Conservation (phyloP, 23 tunicate genomes). For the Trididemnum miniatum region DNA sequence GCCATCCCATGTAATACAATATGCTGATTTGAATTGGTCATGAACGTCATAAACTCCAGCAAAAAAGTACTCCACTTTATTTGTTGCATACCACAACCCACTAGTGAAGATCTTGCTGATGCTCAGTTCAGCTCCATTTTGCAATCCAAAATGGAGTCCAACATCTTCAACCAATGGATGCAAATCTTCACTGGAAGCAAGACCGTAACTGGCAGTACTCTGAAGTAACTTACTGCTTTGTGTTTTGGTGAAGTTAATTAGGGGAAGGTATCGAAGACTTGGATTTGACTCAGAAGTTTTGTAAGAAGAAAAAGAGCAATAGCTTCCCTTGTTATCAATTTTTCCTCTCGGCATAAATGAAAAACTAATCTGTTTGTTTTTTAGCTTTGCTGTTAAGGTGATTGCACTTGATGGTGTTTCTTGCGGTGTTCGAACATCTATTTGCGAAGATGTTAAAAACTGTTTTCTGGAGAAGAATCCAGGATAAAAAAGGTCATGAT, state of each 20-base stretch:
- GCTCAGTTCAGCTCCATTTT: constrained; percentile 31
- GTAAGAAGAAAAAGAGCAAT: not conserved
- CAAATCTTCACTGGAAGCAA: no score
- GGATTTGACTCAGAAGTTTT: no score
- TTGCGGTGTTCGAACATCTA: no score
- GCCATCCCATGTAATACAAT: constrained; percentile 40
- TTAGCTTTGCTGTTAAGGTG: not conserved
- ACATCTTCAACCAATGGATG: no score
- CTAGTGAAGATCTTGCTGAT: constrained; percentile 8
- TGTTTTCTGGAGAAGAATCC: constrained; percentile 40
- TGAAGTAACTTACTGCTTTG: no score
- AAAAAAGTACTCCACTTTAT: constrained; percentile 21
- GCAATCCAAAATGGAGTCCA: constrained; percentile 15
- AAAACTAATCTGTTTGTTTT: not conserved
- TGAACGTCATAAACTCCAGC: constrained; percentile 38
- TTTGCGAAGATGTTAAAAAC: not conserved
- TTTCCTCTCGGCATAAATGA: not conserved
- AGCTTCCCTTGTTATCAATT: not conserved
- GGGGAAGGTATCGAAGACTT: no score
- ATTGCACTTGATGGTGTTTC: not conserved
- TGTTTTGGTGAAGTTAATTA: no score
- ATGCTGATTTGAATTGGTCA: constrained; percentile 35
- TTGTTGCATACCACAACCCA: constrained; percentile 28
- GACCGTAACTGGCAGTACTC: no score
- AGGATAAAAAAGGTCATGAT: constrained; percentile 46